Evolutionary conservation across 2,888 invertebrate species (phyloP), one percentile per base, ranked within the genome.

Genomic region (Phragmatobia fuliginosa): DNA sequence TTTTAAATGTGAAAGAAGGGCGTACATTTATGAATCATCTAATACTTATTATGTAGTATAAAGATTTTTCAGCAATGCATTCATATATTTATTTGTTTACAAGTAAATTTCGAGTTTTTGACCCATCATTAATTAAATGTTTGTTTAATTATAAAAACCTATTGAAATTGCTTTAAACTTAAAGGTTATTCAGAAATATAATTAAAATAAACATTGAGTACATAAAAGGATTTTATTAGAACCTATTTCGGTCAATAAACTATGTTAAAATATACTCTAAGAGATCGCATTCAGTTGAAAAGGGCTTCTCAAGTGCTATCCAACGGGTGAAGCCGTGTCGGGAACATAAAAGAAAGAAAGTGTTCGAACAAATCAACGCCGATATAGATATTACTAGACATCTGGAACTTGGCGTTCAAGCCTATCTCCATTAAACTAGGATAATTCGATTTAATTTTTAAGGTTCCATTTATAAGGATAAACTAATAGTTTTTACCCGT

Each of bases 241-340:
- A 18, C 41, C 18, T 41, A 18, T 41, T 18, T 21, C 7, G 8
- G 21, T 21, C 45, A 45, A 21, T 45, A 45, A 45, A 18, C 1
- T 45, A 21, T 21, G 21, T 6, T 45, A 21, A 41, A 45, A 21
- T 45, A 45, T 21, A n/a, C n/a, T n/a, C n/a, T n/a, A n/a, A 45
- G 45, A 45, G 45, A 21, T 45, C 45, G 45, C 8, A 45, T 45
- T 21, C 21, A 8, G 21, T 45, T 45, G 45, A 21, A n/a, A 49
- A 49, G n/a, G n/a, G 49, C n/a, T 49, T 49, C 49, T 49, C n/a
- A 25, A 49, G n/a, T n/a, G n/a, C 45, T n/a, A 49, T 49, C 49
- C 49, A 49, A 49, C n/a, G 10, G n/a, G n/a, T 49, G 49, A 49
- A 49, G 49, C 49, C 0, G 49, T 49, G 49, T 49, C n/a, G 49